A percentile compares a stretch with the other conserved stretches of the same genome.
Conservation (phyloP, 2,113 vertebrate species). For the Spilogale gracilis region DNA sequence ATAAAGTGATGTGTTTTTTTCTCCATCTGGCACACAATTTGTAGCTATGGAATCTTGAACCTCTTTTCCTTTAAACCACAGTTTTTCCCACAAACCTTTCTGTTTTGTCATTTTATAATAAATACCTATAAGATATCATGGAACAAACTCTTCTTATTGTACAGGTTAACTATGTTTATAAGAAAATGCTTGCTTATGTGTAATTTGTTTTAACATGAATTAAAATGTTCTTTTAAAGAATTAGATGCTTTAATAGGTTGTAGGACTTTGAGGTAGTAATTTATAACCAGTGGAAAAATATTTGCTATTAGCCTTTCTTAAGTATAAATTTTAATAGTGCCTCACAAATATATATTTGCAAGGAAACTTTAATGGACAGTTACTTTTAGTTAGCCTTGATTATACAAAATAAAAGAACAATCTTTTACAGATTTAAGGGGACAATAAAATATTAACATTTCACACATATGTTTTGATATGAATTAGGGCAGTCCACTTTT, state of each 20-base stretch:
- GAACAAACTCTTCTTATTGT: neutral
- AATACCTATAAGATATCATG: neutral
- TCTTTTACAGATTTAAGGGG: neutral
- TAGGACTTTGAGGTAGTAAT: neutral
- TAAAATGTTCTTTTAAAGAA: conserved; percentile 14
- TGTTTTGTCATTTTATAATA: conserved; percentile 34
- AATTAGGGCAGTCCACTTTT: neutral
- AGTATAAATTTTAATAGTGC: neutral
- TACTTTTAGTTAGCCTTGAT: neutral
- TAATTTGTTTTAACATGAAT: neutral
- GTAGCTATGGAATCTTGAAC: conserved; percentile 18
- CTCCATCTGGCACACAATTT: neutral
- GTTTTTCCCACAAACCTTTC: conserved; percentile 38
- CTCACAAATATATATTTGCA: neutral
- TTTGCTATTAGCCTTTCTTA: neutral
- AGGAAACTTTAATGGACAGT: neutral
- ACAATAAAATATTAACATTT: neutral
- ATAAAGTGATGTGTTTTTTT: conserved; percentile 10
- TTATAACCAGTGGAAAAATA: neutral
- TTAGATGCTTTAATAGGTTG: neutral
- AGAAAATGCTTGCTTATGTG: neutral
- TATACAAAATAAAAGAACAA: neutral
- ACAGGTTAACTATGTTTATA: neutral
- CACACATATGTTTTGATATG: neutral
- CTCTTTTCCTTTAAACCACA: conserved; percentile 45